Evolutionary conservation across 2,797 vertebrate genomes (phyloP).

Genomic region (Anomalospiza imberbis): DNA sequence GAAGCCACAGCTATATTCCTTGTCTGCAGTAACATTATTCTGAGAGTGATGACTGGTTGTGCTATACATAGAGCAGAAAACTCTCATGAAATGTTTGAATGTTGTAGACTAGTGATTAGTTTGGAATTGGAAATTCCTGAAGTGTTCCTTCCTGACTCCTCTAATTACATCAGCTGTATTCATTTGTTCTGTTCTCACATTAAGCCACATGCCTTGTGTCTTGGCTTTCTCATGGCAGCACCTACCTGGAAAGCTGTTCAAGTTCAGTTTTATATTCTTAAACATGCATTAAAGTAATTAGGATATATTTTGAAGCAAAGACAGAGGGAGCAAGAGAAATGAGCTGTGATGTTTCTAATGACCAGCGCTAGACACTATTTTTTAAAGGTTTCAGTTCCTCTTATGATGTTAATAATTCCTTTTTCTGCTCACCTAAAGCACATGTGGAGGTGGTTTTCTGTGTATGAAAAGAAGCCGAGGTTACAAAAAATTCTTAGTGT

Average conservation of each 20-base stretch:
- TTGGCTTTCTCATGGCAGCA: not conserved
- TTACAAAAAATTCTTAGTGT: not conserved
- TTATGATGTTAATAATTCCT: not conserved
- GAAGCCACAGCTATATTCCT: not conserved
- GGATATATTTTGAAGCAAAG: not conserved
- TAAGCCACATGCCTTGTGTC: not conserved
- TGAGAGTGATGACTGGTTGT: not conserved
- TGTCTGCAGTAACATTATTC: not conserved
- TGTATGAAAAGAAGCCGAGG: not conserved
- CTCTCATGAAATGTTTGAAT: not conserved
- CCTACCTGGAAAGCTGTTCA: not conserved
- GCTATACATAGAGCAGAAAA: not conserved
- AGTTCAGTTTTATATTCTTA: not conserved
- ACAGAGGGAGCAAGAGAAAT: not conserved
- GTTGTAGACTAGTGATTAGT: conserved; percentile 10
- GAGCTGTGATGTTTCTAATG: not conserved
- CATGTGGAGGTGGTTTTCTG: fast-evolving
- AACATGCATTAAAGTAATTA: not conserved
- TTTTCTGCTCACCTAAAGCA: not conserved
- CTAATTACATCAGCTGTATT: not conserved
- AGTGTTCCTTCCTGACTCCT: not conserved
- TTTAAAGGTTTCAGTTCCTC: not conserved
- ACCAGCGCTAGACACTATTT: not conserved
- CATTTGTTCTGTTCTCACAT: not conserved
- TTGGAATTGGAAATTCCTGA: conserved; percentile 11